Percentiles rank a stretch among this genome's conserved stretches.
Conservation (phyloP, 2,888 invertebrate genomes). For the Eristalis arbustorum region DNA sequence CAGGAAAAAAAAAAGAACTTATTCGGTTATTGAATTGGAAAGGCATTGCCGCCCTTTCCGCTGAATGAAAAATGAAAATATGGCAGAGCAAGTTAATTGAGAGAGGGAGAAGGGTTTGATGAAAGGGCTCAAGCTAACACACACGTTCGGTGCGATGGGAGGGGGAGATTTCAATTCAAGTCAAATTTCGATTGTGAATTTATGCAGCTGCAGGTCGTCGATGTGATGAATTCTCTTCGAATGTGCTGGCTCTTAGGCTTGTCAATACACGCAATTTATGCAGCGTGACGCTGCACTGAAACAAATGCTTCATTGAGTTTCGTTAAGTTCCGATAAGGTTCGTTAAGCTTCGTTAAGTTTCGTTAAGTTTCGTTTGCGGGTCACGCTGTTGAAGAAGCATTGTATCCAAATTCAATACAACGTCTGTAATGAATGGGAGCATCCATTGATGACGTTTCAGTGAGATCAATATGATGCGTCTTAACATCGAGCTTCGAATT, state of each 20-base stretch:
- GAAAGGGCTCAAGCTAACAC: neutral
- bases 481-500: no score
- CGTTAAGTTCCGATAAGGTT: no score
- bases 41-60: neutral
- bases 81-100: neutral
- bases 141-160: no score
- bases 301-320: no score
- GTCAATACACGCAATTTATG: no score
- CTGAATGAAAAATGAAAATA: neutral
- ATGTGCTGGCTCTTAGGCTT: no score
- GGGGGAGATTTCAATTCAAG: neutral
- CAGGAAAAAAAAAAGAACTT: neutral
- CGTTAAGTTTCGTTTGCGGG: no score
- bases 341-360: no score
- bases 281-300: no score
- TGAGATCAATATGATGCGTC: no score
- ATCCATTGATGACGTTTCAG: no score
- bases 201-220: neutral
- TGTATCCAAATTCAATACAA: neutral
- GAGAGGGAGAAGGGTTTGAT: neutral
- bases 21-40: neutral
- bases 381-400: neutral
- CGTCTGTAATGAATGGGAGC: neutral
- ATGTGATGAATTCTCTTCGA: no score
- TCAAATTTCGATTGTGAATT: neutral